Evolutionary conservation across 2,113 vertebrate genomes (phyloP).

Genomic region (Centropus bengalensis): DNA sequence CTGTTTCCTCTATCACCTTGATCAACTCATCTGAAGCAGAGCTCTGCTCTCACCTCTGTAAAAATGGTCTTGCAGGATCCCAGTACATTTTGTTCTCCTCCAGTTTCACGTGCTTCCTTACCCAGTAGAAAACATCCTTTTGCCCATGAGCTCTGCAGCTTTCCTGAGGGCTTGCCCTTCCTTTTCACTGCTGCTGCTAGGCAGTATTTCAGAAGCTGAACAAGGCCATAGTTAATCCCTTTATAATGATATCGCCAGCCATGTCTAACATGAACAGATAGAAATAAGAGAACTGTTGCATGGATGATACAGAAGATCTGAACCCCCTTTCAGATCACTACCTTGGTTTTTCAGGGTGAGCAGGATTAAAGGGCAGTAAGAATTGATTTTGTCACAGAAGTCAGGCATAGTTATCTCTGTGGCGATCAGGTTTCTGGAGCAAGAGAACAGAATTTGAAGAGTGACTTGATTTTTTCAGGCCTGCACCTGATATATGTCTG

Average conservation of each 20-base stretch:
- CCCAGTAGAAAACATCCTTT: not conserved
- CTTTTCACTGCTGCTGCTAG: not conserved
- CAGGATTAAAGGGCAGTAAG: constrained; percentile 39
- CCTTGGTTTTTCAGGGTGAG: not conserved
- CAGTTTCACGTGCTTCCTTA: not conserved
- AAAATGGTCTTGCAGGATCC: fast-evolving
- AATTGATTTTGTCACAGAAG: constrained; percentile 51
- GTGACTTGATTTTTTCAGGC: constrained; percentile 42
- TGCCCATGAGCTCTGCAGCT: not conserved
- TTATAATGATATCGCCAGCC: not conserved
- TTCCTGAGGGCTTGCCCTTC: not conserved
- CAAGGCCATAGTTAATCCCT: not conserved
- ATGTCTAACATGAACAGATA: not conserved
- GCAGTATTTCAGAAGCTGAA: not conserved
- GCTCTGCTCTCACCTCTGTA: not conserved
- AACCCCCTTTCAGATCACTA: not conserved
- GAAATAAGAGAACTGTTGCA: not conserved
- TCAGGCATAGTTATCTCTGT: not conserved
- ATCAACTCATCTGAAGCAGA: not conserved
- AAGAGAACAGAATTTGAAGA: constrained; percentile 37
- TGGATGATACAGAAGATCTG: not conserved
- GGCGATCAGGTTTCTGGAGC: constrained; percentile 10
- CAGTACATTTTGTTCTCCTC: not conserved
- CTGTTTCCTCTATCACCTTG: not conserved
- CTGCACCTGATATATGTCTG: not conserved